Percentiles rank a stretch among this genome's conserved stretches.
These are phyloP conservation scores for Glomeris maerens DNA, from an alignment of 1,140 invertebrate species.

Conservation along the genomic window DNA sequence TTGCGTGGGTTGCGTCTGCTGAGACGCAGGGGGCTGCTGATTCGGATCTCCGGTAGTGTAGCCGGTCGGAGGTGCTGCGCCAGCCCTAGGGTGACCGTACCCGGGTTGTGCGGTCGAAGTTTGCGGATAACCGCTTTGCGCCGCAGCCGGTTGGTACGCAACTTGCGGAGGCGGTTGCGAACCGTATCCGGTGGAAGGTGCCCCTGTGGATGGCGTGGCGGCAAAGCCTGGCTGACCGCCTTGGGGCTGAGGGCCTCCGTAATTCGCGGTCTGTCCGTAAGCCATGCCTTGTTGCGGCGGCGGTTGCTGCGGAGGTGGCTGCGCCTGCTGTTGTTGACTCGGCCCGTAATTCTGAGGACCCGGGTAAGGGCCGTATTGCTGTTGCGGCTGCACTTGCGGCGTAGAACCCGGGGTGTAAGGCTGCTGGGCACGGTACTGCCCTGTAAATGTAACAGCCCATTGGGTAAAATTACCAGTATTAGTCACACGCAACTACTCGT, in stretches of 20 bases:
- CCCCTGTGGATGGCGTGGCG: conserved; percentile 14
- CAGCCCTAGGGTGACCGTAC: not conserved
- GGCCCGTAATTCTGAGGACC: not conserved
- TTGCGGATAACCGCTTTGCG: not conserved
- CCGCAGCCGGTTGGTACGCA: not conserved
- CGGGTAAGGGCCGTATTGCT: conserved; percentile 12
- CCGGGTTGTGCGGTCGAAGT: not conserved
- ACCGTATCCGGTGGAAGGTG: conserved; percentile 9
- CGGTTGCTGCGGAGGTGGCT: conserved; percentile 33
- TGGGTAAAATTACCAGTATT: not conserved
- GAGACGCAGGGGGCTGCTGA: not conserved
- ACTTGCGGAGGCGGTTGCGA: not conserved
- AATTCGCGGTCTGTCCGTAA: conserved; percentile 17
- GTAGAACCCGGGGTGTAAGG: too few species aligned
- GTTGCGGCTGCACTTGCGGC: conserved; percentile 8
- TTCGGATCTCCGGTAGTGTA: not conserved
- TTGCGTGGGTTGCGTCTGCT: conserved; percentile 3
- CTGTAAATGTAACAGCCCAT: not conserved
- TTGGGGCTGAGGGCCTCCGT: not conserved
- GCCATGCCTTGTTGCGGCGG: conserved; percentile 26
- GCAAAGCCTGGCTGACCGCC: conserved; percentile 2
- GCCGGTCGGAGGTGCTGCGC: not conserved
- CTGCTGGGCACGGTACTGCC: not conserved
- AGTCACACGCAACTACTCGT: not conserved
- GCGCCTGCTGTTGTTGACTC: conserved; percentile 12